Base-by-base conservation (phyloP, 1,140 invertebrate species). In the Drosophila busckii region DNA sequence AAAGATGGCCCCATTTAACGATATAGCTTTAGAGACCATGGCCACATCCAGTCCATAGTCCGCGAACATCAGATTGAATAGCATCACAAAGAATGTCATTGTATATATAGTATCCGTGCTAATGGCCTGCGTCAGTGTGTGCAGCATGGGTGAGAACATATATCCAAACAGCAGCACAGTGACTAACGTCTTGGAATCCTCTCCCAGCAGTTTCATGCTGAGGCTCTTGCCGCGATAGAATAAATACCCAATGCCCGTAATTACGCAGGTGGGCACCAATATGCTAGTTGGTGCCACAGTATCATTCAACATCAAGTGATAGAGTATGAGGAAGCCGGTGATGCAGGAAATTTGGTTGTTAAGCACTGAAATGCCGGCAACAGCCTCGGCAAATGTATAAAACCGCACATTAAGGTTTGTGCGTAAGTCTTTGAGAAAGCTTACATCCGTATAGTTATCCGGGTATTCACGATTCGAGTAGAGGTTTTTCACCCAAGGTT, bases 51-150 rank as follows among this genome's bases (percentile, higher is more conserved):
- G 90, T 8, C 95, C 94, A 86, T 98, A 99, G 87, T 99, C 95
- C 82, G 94, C 95, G 82, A 97, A 97, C 48, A 96, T 90, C 22
- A 99, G 89, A 89, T 99, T 96, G 3, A 94, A 88, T 0, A 96
- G 66, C 87, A 98, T 92, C 92, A 97, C 96, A 23, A 96, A 90
- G 34, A 94, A 92, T 12, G 96, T 92, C 89, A 93, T 96, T 1
- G 95, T 94, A 80, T 98, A 98, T 82, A 99, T 98, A 1, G 97
- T 98, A 87, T 99, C 97, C 1, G 97, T 98, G 78, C 96, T 97
- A 0, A 99, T 94, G 0, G 96, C 97, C 87, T 97, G 95, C 0
- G 98, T 99, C 20, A 99, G 89, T 0, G 96, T 98, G 87, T 97
- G 95, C n/a, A 98, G 88, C 15, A 98, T 91, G 0, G 97, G 96